A percentile compares a stretch with the other conserved stretches of the same genome.
These are phyloP conservation scores for Procambarus clarkii DNA, from an alignment of 1,140 invertebrate species.

Conservation along the genomic window DNA sequence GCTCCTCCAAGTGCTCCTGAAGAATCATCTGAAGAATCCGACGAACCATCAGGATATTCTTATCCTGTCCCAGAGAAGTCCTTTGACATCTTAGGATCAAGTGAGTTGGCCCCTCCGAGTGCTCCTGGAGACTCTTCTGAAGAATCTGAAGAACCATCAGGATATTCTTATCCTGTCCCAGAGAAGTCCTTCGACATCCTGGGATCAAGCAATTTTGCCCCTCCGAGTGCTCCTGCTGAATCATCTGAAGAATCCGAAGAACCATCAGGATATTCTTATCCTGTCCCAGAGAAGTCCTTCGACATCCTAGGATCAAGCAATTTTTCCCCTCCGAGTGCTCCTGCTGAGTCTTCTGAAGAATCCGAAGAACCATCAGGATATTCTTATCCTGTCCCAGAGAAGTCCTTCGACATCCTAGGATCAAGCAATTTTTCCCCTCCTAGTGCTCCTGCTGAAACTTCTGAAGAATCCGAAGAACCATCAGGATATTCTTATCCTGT, in stretches of 20 bases:
- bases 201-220: too few species aligned
- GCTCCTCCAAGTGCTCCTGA: background rate
- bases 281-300: background rate
- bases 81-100: background rate
- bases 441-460: background rate
- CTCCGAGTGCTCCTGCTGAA: background rate
- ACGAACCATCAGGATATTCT: background rate
- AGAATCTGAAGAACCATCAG: background rate
- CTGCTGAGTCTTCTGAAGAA: background rate
- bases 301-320: background rate
- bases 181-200: background rate
- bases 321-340: background rate
- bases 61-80: background rate
- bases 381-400: background rate
- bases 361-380: slow-evolving; percentile 20
- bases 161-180: background rate
- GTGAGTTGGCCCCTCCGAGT: background rate
- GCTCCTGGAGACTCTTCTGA: background rate
- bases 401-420: background rate
- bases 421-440: background rate
- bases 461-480: background rate
- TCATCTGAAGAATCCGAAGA: background rate
- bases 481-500: background rate
- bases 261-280: background rate
- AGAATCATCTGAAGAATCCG: background rate